Evolutionary conservation across 2,113 vertebrate species (phyloP), one percentile per base, ranked within the genome.

Genomic region (Petroica traversi): DNA sequence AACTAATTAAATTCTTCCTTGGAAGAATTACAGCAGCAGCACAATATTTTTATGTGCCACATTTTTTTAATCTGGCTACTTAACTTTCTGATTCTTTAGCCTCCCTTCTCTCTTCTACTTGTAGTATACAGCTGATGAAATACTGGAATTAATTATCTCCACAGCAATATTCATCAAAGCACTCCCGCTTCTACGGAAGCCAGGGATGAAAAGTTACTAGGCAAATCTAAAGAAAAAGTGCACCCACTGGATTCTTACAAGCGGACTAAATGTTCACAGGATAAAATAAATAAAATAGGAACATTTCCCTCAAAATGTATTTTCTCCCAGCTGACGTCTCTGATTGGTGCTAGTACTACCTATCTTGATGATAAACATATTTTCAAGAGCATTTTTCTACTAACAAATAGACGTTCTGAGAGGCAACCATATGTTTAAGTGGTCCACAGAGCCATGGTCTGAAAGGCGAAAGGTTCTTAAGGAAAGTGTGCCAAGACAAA

Each of bases 371-470:
- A 91, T 64, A 62, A 93, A 93, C 93, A 95, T 93, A 93, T 93
- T 92, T 97, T 72, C 89, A 95, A 95, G 77, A 77, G 61, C 64
- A 75, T 64, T 89, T 95, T 95, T 78, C 87, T 67, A 38, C 84
- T 95, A 94, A 93, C 86, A 95, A 89, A 95, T 72, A 81, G 76
- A 91, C 73, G 61, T 95, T 95, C 36, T 82, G 77, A 93, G 89
- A 72, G 52, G 57, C 34, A 91, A 75, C 79, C 94, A 97, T 92
- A 95, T 95, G 95, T 52, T 93, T 84, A 95, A 97, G 80, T 95
- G 80, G 26, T 93, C 94, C 77, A 71, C 12, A 63, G 91, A 92
- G 89, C 45, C 57, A 52, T 15, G 33, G 76, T 81, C 63, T 81
- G 76, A 93, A 95, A 95, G 73, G 89, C 28, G 9, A 85, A 95